Base-by-base conservation (phyloP, 2,113 vertebrate species). In the Neomonachus schauinslandi region DNA sequence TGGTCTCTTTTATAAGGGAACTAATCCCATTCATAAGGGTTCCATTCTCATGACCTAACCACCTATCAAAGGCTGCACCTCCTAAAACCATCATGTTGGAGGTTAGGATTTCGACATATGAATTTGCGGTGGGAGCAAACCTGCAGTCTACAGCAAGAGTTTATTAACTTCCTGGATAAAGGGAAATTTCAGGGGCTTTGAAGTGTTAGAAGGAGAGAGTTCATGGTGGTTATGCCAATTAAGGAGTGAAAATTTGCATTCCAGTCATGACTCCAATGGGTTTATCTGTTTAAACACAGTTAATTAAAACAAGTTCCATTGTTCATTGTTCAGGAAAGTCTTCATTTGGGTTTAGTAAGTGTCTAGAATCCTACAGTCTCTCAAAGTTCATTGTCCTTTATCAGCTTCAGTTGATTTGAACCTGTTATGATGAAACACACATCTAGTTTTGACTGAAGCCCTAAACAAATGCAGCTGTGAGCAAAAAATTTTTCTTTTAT, bases 201-300 rank as follows among this genome's bases (percentile, higher is more conserved):
- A 81, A 87, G 19, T 53, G 19, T 81, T 69, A 95, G 33, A 95
- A 95, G 80, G 26, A 83, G 14, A 71, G 42, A 87, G 46, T 81
- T 88, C 28, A n/a, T 31, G 7, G 12, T 22, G 22, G 28, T 71
- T 81, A 65, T 65, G 55, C 12, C 61, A 88, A 86, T 71, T 95
- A 81, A 92, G 39, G 4, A 31, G 15, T 82, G 12, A 65, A 94
- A 82, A 53, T 46, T 11, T 94, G 76, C 39, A 88, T 26, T 61
- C 10, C 10, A 15, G 16, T 13, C 46, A 46, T n/a, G n/a, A 74
- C 55, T 74, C n/a, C 63, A 26, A 53, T 92, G 26, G 92, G n/a
- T 80, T 69, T 39, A 13, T 46, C 19, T 39, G 42, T 81, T 46
- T 92, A 83, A 74, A 88, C 28, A 81, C n/a, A 53, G n/a, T 71